These are phyloP conservation scores for Monopterus albus DNA, from an alignment of 2,113 vertebrate species.

Conservation along the genomic window DNA sequence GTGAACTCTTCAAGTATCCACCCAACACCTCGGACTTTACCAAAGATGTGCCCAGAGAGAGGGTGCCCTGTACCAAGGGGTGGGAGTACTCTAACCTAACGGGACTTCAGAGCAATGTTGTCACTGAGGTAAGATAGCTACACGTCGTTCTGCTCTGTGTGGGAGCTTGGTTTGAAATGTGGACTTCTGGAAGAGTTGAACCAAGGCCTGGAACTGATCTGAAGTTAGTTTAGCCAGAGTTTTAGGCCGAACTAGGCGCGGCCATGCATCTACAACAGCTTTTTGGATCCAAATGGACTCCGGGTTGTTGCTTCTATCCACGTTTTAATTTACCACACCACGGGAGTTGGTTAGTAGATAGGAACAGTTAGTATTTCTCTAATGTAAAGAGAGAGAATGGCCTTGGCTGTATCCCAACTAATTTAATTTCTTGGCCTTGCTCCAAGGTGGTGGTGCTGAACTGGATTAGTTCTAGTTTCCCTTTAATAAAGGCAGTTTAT, in stretches of 20 bases:
- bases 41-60: constrained; percentile 47
- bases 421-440: background rate
- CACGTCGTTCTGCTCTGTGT: too few relatives aligned
- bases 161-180: background rate
- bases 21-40: constrained; percentile 64
- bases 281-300: background rate
- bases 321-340: background rate
- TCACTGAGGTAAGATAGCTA: constrained; percentile 87
- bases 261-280: background rate
- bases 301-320: background rate
- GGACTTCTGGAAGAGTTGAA: background rate
- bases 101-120: constrained; percentile 84
- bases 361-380: too few relatives aligned
- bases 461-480: background rate
- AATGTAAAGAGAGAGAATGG: background rate
- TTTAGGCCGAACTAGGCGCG: background rate
- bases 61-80: constrained; percentile 81
- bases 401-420: background rate
- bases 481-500: background rate
- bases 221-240: background rate
- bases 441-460: constrained; percentile 1
- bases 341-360: background rate
- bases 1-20: constrained; percentile 78
- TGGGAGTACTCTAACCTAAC: constrained; percentile 80
- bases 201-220: background rate